Base-by-base conservation (phyloP, 2,888 invertebrate species). In the Lepetodrilus schrolli region DNA sequence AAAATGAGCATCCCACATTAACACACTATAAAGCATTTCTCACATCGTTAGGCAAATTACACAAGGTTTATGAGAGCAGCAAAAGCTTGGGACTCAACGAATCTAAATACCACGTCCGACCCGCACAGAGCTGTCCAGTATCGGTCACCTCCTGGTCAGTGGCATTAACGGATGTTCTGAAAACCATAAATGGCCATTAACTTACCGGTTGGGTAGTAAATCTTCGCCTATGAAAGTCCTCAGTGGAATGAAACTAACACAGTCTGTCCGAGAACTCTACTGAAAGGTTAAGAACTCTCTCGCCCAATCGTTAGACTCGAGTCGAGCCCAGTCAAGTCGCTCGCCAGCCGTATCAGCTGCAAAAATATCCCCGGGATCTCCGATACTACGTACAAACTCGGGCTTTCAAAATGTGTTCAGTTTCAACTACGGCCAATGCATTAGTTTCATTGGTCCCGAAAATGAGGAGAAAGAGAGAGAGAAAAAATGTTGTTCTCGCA, bases 141-240 rank as follows among this genome's bases (percentile, higher is more conserved):
- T 48, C 48, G 48, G n/a, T 17, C 43, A 43, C 43, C 43, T 43
- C 43, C 43, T 17, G 43, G 58, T 58, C 58, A 58, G 30, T 10
- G 30, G 58, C 58, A 34, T 26, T 58, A 58, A 58, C 26, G 30
- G 58, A 58, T 58, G 58, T 30, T 58, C 58, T 30, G 30, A 58
- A 58, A 23, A 58, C 58, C 30, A 58, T 30, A 58, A 30, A 58
- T 13, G 30, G 34, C 30, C 58, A 58, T 58, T 58, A 58, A 58
- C 58, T 58, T 58, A 58, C 58, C 58, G 34, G 30, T 58, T 58
- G 30, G 30, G 58, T 58, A 58, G 58, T 58, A 58, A 58, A 58
- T 58, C 58, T 58, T 58, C 58, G 58, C 58, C 58, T 23, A 30
- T 23, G 26, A 58, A 23, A 7, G 58, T 30, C 34, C 30, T 58